Evolutionary conservation across 1,140 invertebrate species (phyloP), one percentile per base, ranked within the genome.

Genomic region (Trichonephila inaurata): DNA sequence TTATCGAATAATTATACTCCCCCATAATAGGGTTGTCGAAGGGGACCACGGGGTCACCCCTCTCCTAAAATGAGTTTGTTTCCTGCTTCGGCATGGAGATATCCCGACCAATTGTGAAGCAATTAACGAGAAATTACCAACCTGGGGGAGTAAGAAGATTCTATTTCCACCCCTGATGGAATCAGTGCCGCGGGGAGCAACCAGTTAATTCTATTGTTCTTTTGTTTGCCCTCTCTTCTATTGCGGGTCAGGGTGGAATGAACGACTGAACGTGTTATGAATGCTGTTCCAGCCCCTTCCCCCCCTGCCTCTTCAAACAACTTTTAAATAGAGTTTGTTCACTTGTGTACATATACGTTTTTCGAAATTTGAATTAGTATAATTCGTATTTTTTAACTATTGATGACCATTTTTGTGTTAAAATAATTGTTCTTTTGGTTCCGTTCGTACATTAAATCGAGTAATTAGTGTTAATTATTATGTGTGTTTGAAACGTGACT

Each of bases 51-150:
- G 28, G 69, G 72, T 77, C 72, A 77, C 33, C 72, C 69, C 72
- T 28, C 16, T 40, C 72, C 28, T 19, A 28, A 33, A 77, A 77
- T 40, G 72, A 77, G 33, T 77, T 77, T 77, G 28, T 77, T 77
- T 77, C 72, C 72, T 77, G 72, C 28, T 51, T 33, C 33, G 28
- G 24, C 33, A 33, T 28, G 72, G 72, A 77, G 33, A 77, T 77
- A 77, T 77, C 72, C 28, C 72, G 24, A 77, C 28, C 72, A 28
- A 77, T 77, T 77, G 72, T 77, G 16, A 7, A 77, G 72, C 72
- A 77, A 77, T 77, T 77, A 77, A 77, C 28, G 28, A 77, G 72
- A 77, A 77, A 77, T 77, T 77, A 77, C 72, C 33, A 77, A 77
- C 33, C 72, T 40, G 28, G 28, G 72, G 16, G 28, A 77, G 16